Evolutionary conservation across 2,888 invertebrate species (phyloP).

Genomic region (Gari tellinella): DNA sequence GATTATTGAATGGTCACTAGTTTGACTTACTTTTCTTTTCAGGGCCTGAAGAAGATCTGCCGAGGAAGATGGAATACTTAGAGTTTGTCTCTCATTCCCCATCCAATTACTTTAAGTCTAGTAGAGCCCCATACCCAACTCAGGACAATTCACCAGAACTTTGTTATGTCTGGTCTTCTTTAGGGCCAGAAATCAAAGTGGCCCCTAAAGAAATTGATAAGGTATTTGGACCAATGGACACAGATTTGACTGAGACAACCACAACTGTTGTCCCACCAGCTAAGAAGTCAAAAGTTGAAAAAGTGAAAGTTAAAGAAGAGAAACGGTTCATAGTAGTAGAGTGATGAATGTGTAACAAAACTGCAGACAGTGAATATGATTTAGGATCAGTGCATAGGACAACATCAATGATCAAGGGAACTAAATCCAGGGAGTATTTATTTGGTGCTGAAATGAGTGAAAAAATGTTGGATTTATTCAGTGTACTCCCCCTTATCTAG

Average conservation of each 20-base stretch:
- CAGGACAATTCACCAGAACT: conserved; percentile 76
- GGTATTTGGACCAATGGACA: conserved; percentile 72
- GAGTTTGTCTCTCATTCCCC: conserved; percentile 97
- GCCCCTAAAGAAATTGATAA: conserved; percentile 77
- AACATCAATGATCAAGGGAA: too few relatives aligned
- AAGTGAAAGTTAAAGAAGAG: conserved; percentile 54
- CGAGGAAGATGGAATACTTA: conserved; percentile 93
- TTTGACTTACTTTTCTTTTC: conserved; percentile 18
- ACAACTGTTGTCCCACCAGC: conserved; percentile 13
- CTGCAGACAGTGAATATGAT: too few relatives aligned
- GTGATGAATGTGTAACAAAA: too few relatives aligned
- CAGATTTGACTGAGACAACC: conserved; percentile 17
- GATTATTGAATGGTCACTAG: background rate
- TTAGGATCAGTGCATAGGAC: too few relatives aligned
- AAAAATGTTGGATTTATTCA: too few relatives aligned
- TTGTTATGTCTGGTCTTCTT: conserved; percentile 82
- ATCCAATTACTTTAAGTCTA: conserved; percentile 92
- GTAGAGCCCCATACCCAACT: conserved; percentile 90
- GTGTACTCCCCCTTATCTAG: too few relatives aligned
- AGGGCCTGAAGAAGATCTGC: conserved; percentile 96
- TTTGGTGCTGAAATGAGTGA: too few relatives aligned
- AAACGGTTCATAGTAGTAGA: conserved; percentile 55
- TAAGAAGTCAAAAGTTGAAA: conserved; percentile 40
- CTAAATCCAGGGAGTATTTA: too few relatives aligned
- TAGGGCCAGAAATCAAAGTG: conserved; percentile 78